Percentiles rank a stretch among this genome's conserved stretches.
Evolutionary conservation across 2,888 invertebrate species (phyloP).

Genomic region (Serrognathus titanus): DNA sequence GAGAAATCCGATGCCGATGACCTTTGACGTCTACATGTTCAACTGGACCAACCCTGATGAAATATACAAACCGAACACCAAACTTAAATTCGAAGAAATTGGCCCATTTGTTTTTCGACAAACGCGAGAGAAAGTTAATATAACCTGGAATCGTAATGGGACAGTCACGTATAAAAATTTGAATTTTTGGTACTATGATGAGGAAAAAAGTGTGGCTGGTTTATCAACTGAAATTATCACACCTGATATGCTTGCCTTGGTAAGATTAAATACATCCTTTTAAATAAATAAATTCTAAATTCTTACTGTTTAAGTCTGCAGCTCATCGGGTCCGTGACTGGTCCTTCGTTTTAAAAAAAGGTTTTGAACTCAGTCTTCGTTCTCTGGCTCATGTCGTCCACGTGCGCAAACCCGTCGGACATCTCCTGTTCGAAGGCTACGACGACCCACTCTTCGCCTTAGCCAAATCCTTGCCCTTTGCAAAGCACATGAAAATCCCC

Average conservation of each 20-base stretch:
- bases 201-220: constrained; percentile 62
- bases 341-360: constrained; percentile 56
- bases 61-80: constrained; percentile 54
- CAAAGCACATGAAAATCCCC: constrained; percentile 25
- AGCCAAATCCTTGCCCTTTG: constrained; percentile 55
- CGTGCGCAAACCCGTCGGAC: constrained; percentile 61
- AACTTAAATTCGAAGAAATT: constrained; percentile 55
- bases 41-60: constrained; percentile 79
- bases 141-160: constrained; percentile 69
- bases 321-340: constrained; percentile 58
- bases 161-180: constrained; percentile 70
- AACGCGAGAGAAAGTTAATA: constrained; percentile 66
- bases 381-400: constrained; percentile 56
- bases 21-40: constrained; percentile 67
- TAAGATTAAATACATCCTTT: constrained; percentile 50
- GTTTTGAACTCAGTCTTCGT: constrained; percentile 59
- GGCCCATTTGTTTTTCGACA: constrained; percentile 69
- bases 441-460: constrained; percentile 68
- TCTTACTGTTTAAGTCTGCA: constrained; percentile 52
- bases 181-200: constrained; percentile 68
- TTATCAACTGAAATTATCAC: constrained; percentile 68
- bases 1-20: constrained; percentile 60
- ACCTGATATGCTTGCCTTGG: constrained; percentile 74
- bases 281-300: neutral
- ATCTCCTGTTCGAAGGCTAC: constrained; percentile 79